Evolutionary conservation across 2,113 vertebrate genomes (phyloP).

Genomic region (Felis chaus): DNA sequence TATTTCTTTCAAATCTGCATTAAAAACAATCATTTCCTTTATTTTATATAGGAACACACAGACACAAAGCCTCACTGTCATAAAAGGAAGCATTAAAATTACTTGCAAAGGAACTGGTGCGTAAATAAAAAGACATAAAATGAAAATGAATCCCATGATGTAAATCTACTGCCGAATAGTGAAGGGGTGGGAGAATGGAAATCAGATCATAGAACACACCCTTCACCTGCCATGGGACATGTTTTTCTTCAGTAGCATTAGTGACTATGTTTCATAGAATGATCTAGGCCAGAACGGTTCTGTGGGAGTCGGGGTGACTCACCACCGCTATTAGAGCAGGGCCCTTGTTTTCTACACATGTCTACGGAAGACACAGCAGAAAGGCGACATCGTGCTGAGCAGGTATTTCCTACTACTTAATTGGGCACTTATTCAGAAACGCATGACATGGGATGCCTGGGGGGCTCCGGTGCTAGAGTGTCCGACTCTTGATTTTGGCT

Average conservation of each 20-base stretch:
- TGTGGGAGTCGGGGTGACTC: neutral
- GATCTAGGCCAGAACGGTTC: neutral
- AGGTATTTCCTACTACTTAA: too few relatives aligned
- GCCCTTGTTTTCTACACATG: neutral
- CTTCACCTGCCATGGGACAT: neutral
- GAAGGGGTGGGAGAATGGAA: neutral
- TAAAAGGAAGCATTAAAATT: constrained; percentile 67
- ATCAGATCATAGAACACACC: neutral
- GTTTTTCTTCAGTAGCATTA: neutral
- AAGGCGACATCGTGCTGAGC: neutral
- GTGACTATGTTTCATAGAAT: neutral
- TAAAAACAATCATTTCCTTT: constrained; percentile 75
- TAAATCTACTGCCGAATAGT: neutral
- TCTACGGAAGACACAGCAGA: neutral
- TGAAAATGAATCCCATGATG: constrained; percentile 61
- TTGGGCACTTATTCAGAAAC: neutral
- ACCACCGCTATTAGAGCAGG: neutral
- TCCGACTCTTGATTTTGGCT: too few relatives aligned
- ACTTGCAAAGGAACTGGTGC: constrained; percentile 58
- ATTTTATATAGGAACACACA: constrained; percentile 53
- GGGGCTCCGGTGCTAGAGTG: too few relatives aligned
- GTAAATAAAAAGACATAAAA: constrained; percentile 69
- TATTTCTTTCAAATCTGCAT: constrained; percentile 81
- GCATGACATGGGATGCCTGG: too few relatives aligned
- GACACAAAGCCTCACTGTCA: constrained; percentile 28